Evolutionary conservation across 64 coral and sea anemone species (phyloP).

Genomic region (Pachyseris speciosa): DNA sequence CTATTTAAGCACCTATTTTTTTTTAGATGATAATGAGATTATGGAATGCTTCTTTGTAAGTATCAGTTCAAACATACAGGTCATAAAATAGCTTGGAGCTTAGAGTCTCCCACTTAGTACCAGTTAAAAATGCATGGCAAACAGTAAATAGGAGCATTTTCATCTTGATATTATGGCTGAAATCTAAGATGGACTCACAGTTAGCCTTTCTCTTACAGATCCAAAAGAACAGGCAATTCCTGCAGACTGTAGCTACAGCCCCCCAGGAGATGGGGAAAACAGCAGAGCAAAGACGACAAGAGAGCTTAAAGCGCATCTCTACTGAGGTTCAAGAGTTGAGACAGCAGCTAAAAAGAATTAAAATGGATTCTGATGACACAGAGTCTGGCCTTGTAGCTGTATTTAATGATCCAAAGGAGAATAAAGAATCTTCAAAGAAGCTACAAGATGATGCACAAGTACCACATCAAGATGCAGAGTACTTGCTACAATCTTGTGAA

Average conservation of each 20-base stretch:
- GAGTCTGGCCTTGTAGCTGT: neutral
- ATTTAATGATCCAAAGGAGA: neutral
- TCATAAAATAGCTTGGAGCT: too few species aligned
- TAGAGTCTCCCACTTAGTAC: too few species aligned
- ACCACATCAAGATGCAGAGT: neutral
- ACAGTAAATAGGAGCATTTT: too few species aligned
- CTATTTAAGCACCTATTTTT: too few species aligned
- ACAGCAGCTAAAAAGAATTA: constrained; percentile 32
- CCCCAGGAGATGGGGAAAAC: constrained; percentile 49
- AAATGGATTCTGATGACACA: constrained; percentile 14
- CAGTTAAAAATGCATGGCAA: too few species aligned
- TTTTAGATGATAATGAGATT: too few species aligned
- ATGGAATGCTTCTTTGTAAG: too few species aligned
- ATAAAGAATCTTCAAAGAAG: neutral
- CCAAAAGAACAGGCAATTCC: constrained; percentile 40
- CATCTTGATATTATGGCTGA: too few species aligned
- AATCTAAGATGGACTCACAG: too few species aligned
- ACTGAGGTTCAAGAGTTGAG: constrained; percentile 66
- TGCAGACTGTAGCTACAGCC: constrained; percentile 45
- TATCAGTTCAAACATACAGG: too few species aligned
- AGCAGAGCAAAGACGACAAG: constrained; percentile 59
- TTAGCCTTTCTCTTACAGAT: neutral
- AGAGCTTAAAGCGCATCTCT: constrained; percentile 67
- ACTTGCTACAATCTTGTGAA: constrained; percentile 27
- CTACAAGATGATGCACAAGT: neutral